Conservation (phyloP, 2,888 invertebrate species). For the Bhutanitis thaidina region DNA sequence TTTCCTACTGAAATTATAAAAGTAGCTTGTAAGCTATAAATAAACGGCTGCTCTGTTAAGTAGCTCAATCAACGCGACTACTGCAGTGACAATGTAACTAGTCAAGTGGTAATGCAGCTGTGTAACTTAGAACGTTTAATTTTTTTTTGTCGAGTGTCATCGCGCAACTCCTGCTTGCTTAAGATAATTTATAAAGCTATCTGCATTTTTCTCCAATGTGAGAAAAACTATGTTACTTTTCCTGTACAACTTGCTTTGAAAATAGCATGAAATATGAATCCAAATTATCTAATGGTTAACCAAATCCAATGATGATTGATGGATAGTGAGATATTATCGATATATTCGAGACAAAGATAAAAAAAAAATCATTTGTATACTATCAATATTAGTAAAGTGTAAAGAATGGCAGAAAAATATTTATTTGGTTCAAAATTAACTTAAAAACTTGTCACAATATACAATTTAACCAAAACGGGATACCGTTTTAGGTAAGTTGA, state of each 20-base stretch:
- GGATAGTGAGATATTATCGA: no score
- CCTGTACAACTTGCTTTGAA: no score
- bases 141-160: constrained; percentile 8
- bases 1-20: background rate
- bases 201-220: background rate
- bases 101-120: constrained; percentile 36
- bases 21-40: constrained; percentile 9
- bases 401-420: no score
- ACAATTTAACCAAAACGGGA: no score
- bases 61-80: constrained; percentile 7
- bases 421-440: no score
- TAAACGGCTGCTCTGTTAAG: constrained; percentile 8
- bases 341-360: no score
- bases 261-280: background rate
- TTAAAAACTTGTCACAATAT: no score
- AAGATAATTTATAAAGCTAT: background rate
- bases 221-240: background rate
- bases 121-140: constrained; percentile 22
- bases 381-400: no score
- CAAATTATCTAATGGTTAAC: background rate
- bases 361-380: no score
- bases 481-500: no score
- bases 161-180: constrained; percentile 10
- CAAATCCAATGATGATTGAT: no score
- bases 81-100: constrained; percentile 23